Base-by-base conservation (phyloP, 1,140 invertebrate species). In the Zaprionus davidi region DNA sequence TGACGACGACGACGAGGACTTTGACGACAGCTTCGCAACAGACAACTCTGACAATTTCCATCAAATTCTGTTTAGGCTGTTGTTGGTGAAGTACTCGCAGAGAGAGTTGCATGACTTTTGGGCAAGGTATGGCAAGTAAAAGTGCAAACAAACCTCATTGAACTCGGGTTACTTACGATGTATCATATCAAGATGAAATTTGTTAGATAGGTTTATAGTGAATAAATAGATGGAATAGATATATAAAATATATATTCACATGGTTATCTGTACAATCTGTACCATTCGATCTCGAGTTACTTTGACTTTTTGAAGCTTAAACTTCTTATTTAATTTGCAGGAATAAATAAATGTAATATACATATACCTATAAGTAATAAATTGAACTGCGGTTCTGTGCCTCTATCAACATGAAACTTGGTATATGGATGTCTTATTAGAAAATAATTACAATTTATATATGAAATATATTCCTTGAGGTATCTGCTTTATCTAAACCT, bases 11-110 rank as follows among this genome's bases (percentile, higher is more conserved):
- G 34, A 7, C 15, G 4, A 46, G 15, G 41, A 46, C 41, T 15
- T 46, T 17, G 20, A 62, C 63, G 55, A 75, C 59, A 59, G 70
- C 62, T 44, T 20, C 9, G 17, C 79, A 78, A 78, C 70, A 86
- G 77, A 79, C 84, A 90, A 85, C 76, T 82, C 65, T 85, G 85
- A 86, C 85, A 90, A 90, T 90, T 90, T 90, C 82, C 85, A 90
- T 90, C 85, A 90, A 90, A 90, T 78, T 72, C 63, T 71, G 78
- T 59, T 17, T 68, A 76, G 46, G 3, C 46, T 24, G 46, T 20
- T 46, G 41, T 17, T 13, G 2, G 41, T 46, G 11, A 13, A 51
- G 20, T 24, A 51, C 20, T 17, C 6, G 3, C 41, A 7, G n/a
- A 22, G 49, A 56, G 17, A 58, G 56, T 58, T 12, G 31, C n/a